Evolutionary conservation across 2,113 vertebrate species (phyloP).

Genomic region (Perca flavescens): DNA sequence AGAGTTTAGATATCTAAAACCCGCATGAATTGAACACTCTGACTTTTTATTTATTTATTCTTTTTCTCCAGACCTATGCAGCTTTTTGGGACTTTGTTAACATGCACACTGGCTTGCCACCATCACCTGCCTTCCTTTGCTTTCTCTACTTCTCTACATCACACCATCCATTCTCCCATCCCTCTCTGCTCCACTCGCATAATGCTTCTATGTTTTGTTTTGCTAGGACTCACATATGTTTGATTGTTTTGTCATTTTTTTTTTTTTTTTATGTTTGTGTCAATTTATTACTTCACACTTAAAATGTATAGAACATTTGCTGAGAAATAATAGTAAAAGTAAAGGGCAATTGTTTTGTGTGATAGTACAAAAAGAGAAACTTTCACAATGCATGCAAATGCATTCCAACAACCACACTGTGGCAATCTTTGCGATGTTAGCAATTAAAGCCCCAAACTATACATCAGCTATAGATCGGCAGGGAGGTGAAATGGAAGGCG

Average conservation of each 20-base stretch:
- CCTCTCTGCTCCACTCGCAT: conserved; percentile 28
- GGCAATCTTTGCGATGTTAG: neutral
- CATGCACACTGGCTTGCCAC: conserved; percentile 78
- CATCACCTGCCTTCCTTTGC: conserved; percentile 70
- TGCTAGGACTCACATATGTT: conserved; percentile 19
- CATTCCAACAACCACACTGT: neutral
- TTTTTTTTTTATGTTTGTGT: neutral
- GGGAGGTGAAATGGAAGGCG: neutral
- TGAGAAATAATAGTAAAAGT: neutral
- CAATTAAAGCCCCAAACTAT: neutral
- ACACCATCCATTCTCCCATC: conserved; percentile 34
- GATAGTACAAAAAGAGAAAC: neutral
- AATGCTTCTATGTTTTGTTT: conserved; percentile 57
- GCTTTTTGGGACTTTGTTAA: conserved; percentile 50
- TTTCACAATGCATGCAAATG: neutral
- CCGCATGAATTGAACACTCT: neutral
- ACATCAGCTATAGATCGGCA: neutral
- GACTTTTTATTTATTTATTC: neutral
- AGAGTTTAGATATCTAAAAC: neutral
- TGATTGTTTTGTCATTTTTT: neutral
- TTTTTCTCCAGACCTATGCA: neutral
- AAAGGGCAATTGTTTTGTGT: neutral
- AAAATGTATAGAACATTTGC: neutral
- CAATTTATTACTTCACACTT: neutral
- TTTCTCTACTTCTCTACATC: conserved; percentile 38